Evolutionary conservation across 1,140 invertebrate species (phyloP).

Genomic region (Hycleus phaleratus): DNA sequence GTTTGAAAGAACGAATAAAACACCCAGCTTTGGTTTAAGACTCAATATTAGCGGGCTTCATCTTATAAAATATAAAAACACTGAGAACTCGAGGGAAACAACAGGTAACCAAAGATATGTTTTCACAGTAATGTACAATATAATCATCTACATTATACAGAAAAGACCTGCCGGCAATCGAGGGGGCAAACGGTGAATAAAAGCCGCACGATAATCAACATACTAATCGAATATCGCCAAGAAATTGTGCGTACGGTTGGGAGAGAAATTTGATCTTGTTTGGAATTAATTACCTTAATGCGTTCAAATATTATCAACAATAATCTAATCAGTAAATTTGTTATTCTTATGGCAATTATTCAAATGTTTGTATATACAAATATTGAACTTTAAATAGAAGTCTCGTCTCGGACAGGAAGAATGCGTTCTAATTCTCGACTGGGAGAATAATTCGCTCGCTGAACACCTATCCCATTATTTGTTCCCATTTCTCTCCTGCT

Average conservation of each 20-base stretch:
- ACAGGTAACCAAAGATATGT: slow-evolving; percentile 13
- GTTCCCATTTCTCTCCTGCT: slow-evolving; percentile 5
- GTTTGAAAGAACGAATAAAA: too few species aligned
- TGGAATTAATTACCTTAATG: neutral
- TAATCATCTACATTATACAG: slow-evolving; percentile 5
- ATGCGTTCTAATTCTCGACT: slow-evolving; percentile 25
- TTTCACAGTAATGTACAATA: slow-evolving; percentile 3
- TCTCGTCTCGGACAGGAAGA: slow-evolving; percentile 23
- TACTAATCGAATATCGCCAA: slow-evolving; percentile 11
- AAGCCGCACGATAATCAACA: slow-evolving; percentile 11
- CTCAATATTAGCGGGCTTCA: neutral
- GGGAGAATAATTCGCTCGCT: slow-evolving; percentile 26
- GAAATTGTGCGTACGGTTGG: too few species aligned
- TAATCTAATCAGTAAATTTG: neutral
- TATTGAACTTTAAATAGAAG: too few species aligned
- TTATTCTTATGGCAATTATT: too few species aligned
- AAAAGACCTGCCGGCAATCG: neutral
- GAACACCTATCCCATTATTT: slow-evolving; percentile 31
- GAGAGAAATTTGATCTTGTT: too few species aligned
- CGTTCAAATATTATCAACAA: neutral
- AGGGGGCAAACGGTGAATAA: neutral
- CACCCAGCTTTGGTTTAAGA: too few species aligned
- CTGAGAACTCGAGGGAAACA: neutral
- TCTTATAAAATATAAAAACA: slow-evolving; percentile 13
- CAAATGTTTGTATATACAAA: too few species aligned